Conservation (phyloP, 2,888 invertebrate genomes). For the Callimorpha dominula region DNA sequence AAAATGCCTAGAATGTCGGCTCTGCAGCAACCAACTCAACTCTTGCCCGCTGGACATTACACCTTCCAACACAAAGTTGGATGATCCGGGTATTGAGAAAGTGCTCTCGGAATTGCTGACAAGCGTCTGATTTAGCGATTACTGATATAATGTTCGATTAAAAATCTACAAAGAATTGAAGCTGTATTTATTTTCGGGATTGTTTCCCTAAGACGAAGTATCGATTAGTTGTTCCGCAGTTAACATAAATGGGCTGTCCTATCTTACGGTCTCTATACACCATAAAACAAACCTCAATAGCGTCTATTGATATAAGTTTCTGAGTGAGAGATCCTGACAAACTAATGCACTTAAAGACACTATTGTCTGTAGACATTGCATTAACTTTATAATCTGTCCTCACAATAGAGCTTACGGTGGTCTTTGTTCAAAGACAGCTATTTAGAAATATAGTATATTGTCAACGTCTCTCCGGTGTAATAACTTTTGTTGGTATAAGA, state of each 20-base stretch:
- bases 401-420: conserved; percentile 5
- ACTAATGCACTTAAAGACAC: not conserved
- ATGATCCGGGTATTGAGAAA: no score
- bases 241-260: no score
- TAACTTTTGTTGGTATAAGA: not conserved
- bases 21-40: no score
- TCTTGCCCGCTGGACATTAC: no score
- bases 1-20: no score
- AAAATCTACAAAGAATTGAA: no score
- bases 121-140: no score
- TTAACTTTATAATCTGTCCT: conserved; percentile 19
- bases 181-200: no score
- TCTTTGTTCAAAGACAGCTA: conserved; percentile 3
- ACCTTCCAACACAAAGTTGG: no score
- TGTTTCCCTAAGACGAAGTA: no score
- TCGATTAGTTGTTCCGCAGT: no score
- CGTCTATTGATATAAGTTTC: not conserved
- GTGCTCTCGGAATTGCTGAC: no score
- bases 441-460: conserved; percentile 10
- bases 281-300: not conserved
- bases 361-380: conserved; percentile 5
- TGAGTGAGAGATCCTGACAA: not conserved
- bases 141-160: not conserved
- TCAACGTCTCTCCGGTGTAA: not conserved
- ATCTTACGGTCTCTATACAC: not conserved